A percentile compares a stretch with the other conserved stretches of the same genome.
Evolutionary conservation across 2,797 vertebrate genomes (phyloP).

Genomic region (Hemitrygon akajei): DNA sequence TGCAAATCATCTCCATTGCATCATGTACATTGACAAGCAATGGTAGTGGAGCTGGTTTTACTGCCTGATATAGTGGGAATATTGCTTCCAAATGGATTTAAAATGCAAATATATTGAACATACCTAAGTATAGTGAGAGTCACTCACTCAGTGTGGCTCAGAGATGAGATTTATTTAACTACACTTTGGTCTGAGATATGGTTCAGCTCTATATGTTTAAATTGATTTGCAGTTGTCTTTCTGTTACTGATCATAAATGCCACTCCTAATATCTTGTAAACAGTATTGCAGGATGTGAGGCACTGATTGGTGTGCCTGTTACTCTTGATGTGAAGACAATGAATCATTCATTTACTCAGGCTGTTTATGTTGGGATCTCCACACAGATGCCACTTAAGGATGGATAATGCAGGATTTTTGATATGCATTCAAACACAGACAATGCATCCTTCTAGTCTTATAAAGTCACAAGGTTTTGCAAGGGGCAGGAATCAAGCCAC

Average conservation of each 20-base stretch:
- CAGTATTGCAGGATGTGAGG: background rate
- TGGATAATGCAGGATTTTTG: background rate
- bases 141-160: background rate
- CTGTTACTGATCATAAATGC: conserved; percentile 30
- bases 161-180: background rate
- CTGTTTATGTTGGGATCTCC: background rate
- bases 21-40: background rate
- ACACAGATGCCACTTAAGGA: background rate
- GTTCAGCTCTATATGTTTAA: conserved; percentile 10
- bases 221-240: conserved; percentile 1
- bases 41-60: too few relatives aligned
- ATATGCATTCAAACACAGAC: background rate
- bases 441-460: background rate
- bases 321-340: too few relatives aligned
- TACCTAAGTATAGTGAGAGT: background rate
- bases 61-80: background rate
- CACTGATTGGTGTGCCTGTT: too few relatives aligned
- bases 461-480: background rate
- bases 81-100: background rate
- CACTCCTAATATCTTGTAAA: conserved; percentile 15
- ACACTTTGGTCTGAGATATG: background rate
- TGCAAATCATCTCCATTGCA: background rate
- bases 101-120: conserved; percentile 15
- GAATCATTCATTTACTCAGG: background rate
- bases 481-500: background rate